These are phyloP conservation scores for Tarsius wallacei DNA, from an alignment of 2,797 vertebrate species.

Conservation along the genomic window DNA sequence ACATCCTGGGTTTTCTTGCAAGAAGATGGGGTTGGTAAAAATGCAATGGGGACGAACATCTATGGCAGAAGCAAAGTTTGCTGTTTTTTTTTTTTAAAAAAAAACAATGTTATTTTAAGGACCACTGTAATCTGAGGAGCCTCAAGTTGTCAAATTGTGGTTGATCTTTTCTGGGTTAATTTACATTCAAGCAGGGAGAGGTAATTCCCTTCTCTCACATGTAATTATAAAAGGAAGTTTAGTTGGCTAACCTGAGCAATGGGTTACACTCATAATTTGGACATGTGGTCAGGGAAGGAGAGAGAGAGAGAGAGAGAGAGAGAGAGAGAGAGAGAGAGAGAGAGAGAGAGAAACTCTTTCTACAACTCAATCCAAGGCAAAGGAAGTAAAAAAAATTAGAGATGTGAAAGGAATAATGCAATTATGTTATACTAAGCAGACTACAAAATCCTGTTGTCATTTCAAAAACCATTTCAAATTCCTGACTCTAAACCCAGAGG, in stretches of 20 bases:
- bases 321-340: neutral
- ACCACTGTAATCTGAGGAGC: neutral
- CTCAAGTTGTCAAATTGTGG: conserved; percentile 22
- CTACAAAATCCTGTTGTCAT: conserved; percentile 46
- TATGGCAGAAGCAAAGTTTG: neutral
- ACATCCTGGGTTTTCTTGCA: neutral
- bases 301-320: neutral
- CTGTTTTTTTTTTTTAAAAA: neutral
- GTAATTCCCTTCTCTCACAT: neutral
- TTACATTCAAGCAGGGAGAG: neutral
- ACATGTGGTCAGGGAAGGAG: neutral
- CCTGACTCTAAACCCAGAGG: conserved; percentile 31
- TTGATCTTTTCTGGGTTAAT: conserved; percentile 49
- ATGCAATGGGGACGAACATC: conserved; percentile 24
- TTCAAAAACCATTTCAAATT: conserved; percentile 39
- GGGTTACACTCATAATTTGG: neutral
- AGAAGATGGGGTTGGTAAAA: conserved; percentile 48
- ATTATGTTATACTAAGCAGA: conserved; percentile 61
- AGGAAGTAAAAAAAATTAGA: conserved; percentile 28
- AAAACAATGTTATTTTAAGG: conserved; percentile 31
- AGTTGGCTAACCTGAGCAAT: neutral
- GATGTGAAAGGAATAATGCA: conserved; percentile 17
- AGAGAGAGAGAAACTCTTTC: neutral
- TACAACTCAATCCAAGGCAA: conserved; percentile 52
- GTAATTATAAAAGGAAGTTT: conserved; percentile 34